Percentiles rank a stretch among this genome's conserved stretches.
These are phyloP conservation scores for Xenopus tropicalis DNA, from an alignment of 2,113 vertebrate genomes.

Conservation along the genomic window UCB_Xtro_10.0 CM004446.2:94949501-94950000, in stretches of 20 bases:
- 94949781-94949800: conserved; percentile 47
- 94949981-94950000: background rate
- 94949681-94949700: conserved; percentile 36
- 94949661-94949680: conserved; percentile 32
- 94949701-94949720: conserved; percentile 39
- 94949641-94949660: conserved; percentile 30
- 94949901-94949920: background rate
- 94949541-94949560: too few relatives aligned
- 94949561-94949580: too few relatives aligned
- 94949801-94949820: conserved; percentile 45
- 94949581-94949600: background rate
- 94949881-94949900: conserved; percentile 10
- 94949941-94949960: too few relatives aligned
- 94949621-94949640: conserved; percentile 16
- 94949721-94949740: conserved; percentile 46
- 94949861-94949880: conserved; percentile 40
- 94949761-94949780: conserved; percentile 46
- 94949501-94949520: too few relatives aligned
- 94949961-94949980: too few relatives aligned
- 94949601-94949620: background rate
- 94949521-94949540: too few relatives aligned
- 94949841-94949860: conserved; percentile 42
- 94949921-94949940: too few relatives aligned
- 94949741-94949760: conserved; percentile 45
- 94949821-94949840: conserved; percentile 40